Evolutionary conservation across 92 coral and sea anemone genomes (phyloP), one percentile per base, ranked within the genome.

Genomic region (Diadumene lineata): DNA sequence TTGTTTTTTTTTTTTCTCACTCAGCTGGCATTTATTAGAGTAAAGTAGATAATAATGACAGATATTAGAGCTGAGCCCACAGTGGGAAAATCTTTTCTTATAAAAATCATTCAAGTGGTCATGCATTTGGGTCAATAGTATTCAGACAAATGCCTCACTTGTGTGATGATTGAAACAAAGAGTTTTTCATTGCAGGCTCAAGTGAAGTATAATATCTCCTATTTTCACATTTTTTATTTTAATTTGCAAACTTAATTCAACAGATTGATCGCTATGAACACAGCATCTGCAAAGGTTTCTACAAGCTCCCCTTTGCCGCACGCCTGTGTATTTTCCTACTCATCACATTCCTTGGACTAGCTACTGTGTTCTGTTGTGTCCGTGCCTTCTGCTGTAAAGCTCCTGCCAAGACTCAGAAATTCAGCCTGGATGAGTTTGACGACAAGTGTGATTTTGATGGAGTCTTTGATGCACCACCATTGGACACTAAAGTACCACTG

Each of bases 281-380:
- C 53, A 80, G 94, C 50, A 72, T 94, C 73, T 94, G 97, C 83
- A 70, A 89, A 7, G 79, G 82, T 17, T 94, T 94, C 94, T 75
- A 81, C 94, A 91, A 84, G 69, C 90, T 94, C 11, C 98, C 98
- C 22, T 94, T 94, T 60, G 98, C 89, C 9, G 97, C 92, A 31
- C 98, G 98, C 24, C 43, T 94, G 84, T 90, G 94, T 11, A 85
- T 94, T 67, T 85, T 94, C 62, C 84, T 84, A 34, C 80, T 86
- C 0, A 82, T 94, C 29, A 80, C 86, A 26, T 46, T 79, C 43
- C 75, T 94, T 24, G 93, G 96, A 31, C 75, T 94, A 25, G 85
- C 88, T 11, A 80, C 86, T 6, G 63, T 86, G 19, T 73, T 87
- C 92, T 86, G 92, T 73, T 94, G 98, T 63, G 66, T 91, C 69